Evolutionary conservation across 2,888 invertebrate genomes (phyloP).

Genomic region (Ophonus ardosiacus): DNA sequence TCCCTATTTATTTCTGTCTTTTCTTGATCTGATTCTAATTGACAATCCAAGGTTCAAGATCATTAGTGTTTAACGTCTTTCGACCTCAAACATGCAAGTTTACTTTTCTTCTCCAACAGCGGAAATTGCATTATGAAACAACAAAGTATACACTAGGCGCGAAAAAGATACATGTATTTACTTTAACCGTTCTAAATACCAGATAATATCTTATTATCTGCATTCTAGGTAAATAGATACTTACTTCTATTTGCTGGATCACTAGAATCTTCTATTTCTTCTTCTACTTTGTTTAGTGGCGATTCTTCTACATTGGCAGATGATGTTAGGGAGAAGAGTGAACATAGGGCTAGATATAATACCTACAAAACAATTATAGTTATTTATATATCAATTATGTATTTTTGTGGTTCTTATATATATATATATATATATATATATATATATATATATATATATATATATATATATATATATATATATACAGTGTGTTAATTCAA

Average conservation of each 20-base stretch:
- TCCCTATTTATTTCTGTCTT: background rate
- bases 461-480: too few relatives aligned
- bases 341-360: conserved; percentile 16
- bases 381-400: too few relatives aligned
- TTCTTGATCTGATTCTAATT: background rate
- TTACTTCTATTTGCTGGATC: conserved; percentile 14
- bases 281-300: background rate
- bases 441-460: too few relatives aligned
- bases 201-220: background rate
- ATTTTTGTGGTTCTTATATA: too few relatives aligned
- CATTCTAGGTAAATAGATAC: background rate
- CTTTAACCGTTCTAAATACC: background rate
- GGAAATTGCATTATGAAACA: conserved; percentile 24
- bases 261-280: conserved; percentile 7
- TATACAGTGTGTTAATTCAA: too few relatives aligned
- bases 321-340: background rate
- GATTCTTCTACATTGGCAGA: conserved; percentile 8
- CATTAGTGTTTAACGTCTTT: background rate
- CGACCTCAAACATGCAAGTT: conserved; percentile 24
- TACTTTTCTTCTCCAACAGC: conserved; percentile 9
- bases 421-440: too few relatives aligned
- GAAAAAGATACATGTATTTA: background rate
- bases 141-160: background rate
- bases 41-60: conserved; percentile 26
- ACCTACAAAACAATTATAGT: background rate